phyloP scores from a whole-genome alignment of 2,113 vertebrate species.

The Pungitius pungitius region DNA sequence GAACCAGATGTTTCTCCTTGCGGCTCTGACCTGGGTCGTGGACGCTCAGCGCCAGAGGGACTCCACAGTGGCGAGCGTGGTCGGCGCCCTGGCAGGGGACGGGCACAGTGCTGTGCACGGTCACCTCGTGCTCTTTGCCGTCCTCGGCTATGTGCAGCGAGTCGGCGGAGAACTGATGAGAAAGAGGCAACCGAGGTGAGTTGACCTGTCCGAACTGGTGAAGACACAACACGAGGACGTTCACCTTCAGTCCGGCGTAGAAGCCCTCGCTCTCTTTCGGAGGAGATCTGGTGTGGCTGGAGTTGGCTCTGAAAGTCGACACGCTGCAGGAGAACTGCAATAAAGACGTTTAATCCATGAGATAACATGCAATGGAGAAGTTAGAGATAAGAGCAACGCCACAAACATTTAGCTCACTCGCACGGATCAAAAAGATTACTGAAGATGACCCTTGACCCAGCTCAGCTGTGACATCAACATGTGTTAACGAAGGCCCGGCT shows the following conservation, averaged over 20 bases:
- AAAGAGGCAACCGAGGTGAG: constrained; percentile 1
- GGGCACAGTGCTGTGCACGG: constrained; percentile 82
- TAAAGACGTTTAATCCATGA: constrained; percentile 25
- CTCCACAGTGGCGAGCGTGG: constrained; percentile 71
- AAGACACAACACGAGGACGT: neutral
- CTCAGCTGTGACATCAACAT: constrained; percentile 44
- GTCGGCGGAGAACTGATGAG: constrained; percentile 81
- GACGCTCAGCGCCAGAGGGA: constrained; percentile 79
- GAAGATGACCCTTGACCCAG: constrained; percentile 44
- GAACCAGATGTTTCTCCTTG: neutral
- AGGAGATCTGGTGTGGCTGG: constrained; percentile 71
- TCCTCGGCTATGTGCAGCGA: constrained; percentile 83
- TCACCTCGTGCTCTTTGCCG: constrained; percentile 79
- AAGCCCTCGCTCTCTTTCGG: constrained; percentile 83
- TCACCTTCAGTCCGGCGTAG: constrained; percentile 87
- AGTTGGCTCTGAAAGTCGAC: constrained; percentile 74
- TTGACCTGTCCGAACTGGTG: neutral
- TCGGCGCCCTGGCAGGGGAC: constrained; percentile 66
- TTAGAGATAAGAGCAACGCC: neutral
- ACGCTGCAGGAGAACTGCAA: constrained; percentile 84
- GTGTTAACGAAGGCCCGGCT: constrained; percentile 15
- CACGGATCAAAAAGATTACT: neutral
- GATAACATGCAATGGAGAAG: neutral
- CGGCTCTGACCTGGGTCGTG: constrained; percentile 76
- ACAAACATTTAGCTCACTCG: constrained; percentile 18